Percentiles rank a stretch among this genome's conserved stretches.
These are phyloP conservation scores for Tadarida brasiliensis DNA, from an alignment of 2,797 vertebrate species.

Conservation along the genomic window DNA sequence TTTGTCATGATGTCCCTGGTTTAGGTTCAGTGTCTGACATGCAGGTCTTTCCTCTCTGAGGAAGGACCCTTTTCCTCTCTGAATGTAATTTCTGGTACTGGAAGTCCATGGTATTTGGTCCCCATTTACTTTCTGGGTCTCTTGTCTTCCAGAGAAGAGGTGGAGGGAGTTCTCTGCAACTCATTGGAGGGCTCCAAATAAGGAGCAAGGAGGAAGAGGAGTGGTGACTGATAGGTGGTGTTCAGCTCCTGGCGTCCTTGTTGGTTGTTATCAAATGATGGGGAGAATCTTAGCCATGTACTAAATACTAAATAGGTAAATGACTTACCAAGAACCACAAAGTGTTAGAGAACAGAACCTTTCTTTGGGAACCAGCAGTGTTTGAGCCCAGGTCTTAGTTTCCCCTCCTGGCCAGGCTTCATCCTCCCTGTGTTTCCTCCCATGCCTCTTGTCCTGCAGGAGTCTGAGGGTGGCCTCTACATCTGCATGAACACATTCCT, in stretches of 20 bases:
- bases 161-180: not conserved
- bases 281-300: not conserved
- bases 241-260: not conserved
- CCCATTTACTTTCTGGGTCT: not conserved
- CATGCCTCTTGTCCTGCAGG: slow-evolving; percentile 87
- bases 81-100: not conserved
- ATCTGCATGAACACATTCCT: slow-evolving; percentile 99
- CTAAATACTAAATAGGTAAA: not conserved
- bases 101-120: not conserved
- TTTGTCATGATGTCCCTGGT: slow-evolving; percentile 7
- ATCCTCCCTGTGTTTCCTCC: not conserved
- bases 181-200: not conserved
- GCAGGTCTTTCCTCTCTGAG: not conserved
- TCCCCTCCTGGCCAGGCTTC: not conserved
- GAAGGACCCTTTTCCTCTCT: not conserved
- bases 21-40: not conserved
- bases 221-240: not conserved
- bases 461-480: slow-evolving; percentile 97
- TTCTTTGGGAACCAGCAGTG: not conserved
- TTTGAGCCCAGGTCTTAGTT: not conserved
- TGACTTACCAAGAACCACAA: not conserved
- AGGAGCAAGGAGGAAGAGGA: not conserved
- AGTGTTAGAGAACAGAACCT: not conserved
- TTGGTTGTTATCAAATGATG: not conserved
- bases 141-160: not conserved